phyloP scores from a whole-genome alignment of 2,113 vertebrate genomes.

The Arizona elegans region DNA sequence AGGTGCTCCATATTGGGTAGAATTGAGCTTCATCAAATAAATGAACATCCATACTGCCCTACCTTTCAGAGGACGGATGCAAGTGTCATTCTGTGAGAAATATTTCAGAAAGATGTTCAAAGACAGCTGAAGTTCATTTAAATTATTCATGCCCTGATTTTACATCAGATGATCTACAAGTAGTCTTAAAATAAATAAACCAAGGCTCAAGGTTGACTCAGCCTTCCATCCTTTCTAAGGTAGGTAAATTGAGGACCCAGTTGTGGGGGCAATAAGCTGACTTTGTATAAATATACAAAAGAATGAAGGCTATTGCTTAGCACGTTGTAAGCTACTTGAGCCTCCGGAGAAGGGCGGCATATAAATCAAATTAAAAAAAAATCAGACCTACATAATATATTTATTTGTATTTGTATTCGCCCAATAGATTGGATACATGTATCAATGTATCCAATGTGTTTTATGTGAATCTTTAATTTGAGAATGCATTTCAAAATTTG shows the following conservation, averaged over 20 bases:
- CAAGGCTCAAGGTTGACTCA: no score
- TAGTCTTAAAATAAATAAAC: not conserved
- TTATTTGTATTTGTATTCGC: not conserved
- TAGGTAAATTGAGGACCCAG: no score
- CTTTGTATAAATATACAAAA: no score
- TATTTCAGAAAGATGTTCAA: not conserved
- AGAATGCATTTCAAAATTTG: not conserved
- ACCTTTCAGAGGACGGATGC: not conserved
- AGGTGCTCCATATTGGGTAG: not conserved
- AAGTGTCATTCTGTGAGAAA: not conserved
- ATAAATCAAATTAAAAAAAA: no score
- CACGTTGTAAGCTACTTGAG: no score
- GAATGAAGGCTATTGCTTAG: no score
- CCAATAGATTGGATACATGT: not conserved
- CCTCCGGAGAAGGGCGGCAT: no score
- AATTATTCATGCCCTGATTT: not conserved
- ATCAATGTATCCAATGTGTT: not conserved
- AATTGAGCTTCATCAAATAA: not conserved
- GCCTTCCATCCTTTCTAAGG: no score
- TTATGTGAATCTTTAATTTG: not conserved
- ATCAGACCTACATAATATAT: not conserved
- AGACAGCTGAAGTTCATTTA: not conserved
- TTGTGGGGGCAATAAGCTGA: no score
- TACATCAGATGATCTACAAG: not conserved
- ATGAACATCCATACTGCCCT: not conserved